These are phyloP conservation scores for Eupithecia tripunctaria DNA, from an alignment of 2,888 invertebrate genomes.

Conservation along the genomic window DNA sequence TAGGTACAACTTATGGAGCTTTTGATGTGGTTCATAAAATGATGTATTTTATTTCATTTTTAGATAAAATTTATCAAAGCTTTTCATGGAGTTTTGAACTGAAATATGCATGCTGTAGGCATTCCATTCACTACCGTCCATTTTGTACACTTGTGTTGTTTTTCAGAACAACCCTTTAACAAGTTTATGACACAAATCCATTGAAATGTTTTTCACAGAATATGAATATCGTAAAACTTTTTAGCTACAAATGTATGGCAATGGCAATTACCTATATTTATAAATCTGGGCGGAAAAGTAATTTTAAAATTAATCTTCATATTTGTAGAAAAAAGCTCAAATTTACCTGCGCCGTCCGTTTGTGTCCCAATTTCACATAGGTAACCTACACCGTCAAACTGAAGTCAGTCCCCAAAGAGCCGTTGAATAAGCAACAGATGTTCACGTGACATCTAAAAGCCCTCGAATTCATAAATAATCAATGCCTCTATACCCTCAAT, in stretches of 20 bases:
- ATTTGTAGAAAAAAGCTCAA: not conserved
- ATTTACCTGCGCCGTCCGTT: not conserved
- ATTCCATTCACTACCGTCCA: not conserved
- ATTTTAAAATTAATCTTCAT: not conserved
- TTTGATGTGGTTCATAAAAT: not conserved
- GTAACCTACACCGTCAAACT: not conserved
- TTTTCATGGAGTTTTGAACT: not conserved
- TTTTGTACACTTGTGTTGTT: not conserved
- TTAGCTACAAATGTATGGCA: too few relatives aligned
- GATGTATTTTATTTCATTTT: not conserved
- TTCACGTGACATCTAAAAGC: constrained; percentile 54
- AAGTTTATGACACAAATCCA: not conserved
- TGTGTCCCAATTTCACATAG: not conserved
- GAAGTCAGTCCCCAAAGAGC: not conserved
- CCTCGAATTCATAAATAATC: constrained; percentile 7
- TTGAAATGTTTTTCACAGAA: not conserved
- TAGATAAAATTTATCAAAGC: not conserved
- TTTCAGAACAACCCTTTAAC: not conserved
- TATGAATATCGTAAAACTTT: not conserved
- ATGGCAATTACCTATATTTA: not conserved
- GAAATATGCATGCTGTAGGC: not conserved
- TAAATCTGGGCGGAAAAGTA: not conserved
- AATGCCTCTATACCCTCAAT: not conserved
- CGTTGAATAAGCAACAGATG: constrained; percentile 74
- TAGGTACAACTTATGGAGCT: too few relatives aligned